Conservation (phyloP, 64 coral and sea anemone genomes). For the Pocillopora verrucosa region DNA sequence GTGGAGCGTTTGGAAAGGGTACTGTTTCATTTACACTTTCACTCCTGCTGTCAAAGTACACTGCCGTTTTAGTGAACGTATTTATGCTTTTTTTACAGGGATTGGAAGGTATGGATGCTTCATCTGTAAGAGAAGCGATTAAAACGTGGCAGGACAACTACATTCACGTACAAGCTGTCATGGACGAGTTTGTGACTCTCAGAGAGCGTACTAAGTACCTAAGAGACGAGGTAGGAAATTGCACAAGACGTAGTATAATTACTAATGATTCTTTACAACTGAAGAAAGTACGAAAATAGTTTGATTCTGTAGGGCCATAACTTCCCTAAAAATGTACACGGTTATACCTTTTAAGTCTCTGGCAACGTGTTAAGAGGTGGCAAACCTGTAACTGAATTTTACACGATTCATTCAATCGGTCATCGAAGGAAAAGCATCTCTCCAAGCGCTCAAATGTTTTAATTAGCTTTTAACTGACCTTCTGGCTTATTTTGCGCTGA, state of each 20-base stretch:
- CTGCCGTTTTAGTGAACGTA: not conserved
- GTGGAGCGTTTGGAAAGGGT: slow-evolving; percentile 86
- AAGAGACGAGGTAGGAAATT: slow-evolving; percentile 81
- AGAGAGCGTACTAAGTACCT: slow-evolving; percentile 90
- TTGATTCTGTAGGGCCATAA: too few species aligned
- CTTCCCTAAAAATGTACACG: too few species aligned
- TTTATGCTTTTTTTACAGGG: slow-evolving; percentile 43
- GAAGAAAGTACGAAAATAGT: not conserved
- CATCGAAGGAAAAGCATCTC: too few species aligned
- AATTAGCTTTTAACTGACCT: too few species aligned
- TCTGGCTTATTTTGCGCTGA: too few species aligned
- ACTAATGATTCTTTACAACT: not conserved
- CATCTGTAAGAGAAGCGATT: slow-evolving; percentile 78
- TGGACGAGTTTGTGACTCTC: slow-evolving; percentile 94
- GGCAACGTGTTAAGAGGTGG: too few species aligned
- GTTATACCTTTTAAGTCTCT: too few species aligned
- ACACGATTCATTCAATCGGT: too few species aligned
- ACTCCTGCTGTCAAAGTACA: not conserved
- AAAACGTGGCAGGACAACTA: slow-evolving; percentile 88
- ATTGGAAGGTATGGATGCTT: slow-evolving; percentile 84
- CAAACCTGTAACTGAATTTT: too few species aligned
- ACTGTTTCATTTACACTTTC: not conserved
- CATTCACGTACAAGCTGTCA: slow-evolving; percentile 83
- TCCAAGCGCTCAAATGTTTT: too few species aligned
- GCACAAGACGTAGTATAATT: not conserved